phyloP scores from a whole-genome alignment of 2,888 invertebrate genomes.

The Chironomus riparius region DNA sequence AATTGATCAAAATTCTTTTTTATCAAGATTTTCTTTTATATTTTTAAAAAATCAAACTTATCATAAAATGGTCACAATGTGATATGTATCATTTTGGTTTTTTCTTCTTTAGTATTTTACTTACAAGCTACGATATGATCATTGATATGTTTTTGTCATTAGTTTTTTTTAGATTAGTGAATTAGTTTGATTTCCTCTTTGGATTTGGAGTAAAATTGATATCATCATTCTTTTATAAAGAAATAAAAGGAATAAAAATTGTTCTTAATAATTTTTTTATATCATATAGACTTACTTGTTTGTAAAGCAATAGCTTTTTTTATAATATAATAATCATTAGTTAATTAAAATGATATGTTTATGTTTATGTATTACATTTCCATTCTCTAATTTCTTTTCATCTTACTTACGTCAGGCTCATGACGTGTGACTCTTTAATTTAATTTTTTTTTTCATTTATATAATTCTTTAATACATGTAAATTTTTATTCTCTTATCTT shows the following conservation, averaged over 20 bases:
- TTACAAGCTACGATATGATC: slow-evolving; percentile 12
- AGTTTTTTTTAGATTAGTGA: too few relatives aligned
- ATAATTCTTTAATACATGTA: too few relatives aligned
- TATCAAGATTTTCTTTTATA: not conserved
- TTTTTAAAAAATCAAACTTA: not conserved
- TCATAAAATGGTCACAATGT: slow-evolving; percentile 8
- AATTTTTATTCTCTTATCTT: not conserved
- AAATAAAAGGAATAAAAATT: not conserved
- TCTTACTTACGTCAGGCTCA: not conserved
- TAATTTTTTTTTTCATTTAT: not conserved
- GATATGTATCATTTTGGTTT: slow-evolving; percentile 17
- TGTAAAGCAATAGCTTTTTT: not conserved
- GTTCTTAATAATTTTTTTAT: not conserved
- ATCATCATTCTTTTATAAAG: not conserved
- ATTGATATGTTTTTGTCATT: not conserved
- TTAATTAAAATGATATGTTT: not conserved
- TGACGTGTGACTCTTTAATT: not conserved
- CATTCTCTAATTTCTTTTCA: not conserved
- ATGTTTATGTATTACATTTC: not conserved
- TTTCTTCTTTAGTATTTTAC: not conserved
- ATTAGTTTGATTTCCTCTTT: too few relatives aligned
- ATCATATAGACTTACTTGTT: not conserved
- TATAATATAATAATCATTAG: too few relatives aligned
- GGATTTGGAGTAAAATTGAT: too few relatives aligned
- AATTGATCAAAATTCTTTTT: not conserved